Percentiles rank a stretch among this genome's conserved stretches.
Evolutionary conservation across 2,888 invertebrate genomes (phyloP).

Genomic region (Tryphoninae sp.): DNA sequence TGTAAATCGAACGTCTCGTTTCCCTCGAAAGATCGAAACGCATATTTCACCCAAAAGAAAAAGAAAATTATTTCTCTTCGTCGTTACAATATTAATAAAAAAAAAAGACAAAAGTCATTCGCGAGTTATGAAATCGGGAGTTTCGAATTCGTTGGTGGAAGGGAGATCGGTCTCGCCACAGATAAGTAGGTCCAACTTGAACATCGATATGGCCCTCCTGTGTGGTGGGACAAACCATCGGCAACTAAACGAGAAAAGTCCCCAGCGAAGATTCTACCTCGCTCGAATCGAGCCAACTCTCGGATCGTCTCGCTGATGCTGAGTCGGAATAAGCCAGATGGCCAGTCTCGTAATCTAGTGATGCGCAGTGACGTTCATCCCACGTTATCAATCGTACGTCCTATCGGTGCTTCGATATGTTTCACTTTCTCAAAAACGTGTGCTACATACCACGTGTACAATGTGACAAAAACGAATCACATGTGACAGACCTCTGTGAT

Average conservation of each 20-base stretch:
- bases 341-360: conserved; percentile 16
- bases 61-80: neutral
- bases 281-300: conserved; percentile 44
- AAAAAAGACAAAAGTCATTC: neutral
- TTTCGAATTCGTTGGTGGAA: conserved; percentile 46
- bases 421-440: conserved; percentile 15
- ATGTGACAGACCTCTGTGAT: no score
- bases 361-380: conserved; percentile 25
- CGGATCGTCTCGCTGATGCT: conserved; percentile 23
- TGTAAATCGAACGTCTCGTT: conserved; percentile 50
- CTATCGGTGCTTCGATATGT: conserved; percentile 7
- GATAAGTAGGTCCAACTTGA: conserved; percentile 67
- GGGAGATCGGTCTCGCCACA: conserved; percentile 64
- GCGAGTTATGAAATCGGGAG: conserved; percentile 50
- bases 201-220: conserved; percentile 68
- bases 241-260: conserved; percentile 72
- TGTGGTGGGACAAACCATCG: conserved; percentile 69
- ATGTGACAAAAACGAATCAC: neutral
- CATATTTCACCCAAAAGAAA: neutral
- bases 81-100: neutral
- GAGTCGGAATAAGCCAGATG: conserved; percentile 24
- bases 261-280: conserved; percentile 22
- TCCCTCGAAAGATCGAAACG: neutral
- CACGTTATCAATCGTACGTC: conserved; percentile 29
- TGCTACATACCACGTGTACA: neutral